These are phyloP conservation scores for Meteorus sp. DNA, from an alignment of 1,140 invertebrate species.

Conservation along the genomic window DNA sequence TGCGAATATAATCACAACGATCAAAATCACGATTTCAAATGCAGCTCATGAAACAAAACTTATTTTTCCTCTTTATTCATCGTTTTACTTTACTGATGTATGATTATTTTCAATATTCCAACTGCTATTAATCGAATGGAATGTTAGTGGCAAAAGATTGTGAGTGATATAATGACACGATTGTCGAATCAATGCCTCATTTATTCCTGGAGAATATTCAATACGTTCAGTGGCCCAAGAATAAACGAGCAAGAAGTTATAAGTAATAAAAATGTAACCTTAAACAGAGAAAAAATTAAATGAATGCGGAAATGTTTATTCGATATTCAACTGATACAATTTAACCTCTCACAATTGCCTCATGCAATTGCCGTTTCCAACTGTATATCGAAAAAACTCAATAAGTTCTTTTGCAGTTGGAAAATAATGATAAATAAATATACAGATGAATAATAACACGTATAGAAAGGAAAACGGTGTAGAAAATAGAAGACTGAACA, in stretches of 20 bases:
- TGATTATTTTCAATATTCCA: too few relatives aligned
- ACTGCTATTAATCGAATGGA: neutral
- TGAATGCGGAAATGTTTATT: slow-evolving; percentile 15
- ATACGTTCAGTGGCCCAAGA: neutral
- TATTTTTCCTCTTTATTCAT: too few relatives aligned
- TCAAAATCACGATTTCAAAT: slow-evolving; percentile 19
- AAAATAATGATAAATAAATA: neutral
- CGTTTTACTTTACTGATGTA: too few relatives aligned
- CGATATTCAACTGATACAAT: slow-evolving; percentile 12
- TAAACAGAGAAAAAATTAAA: neutral
- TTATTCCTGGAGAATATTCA: neutral
- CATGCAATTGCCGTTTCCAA: neutral
- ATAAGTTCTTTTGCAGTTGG: neutral
- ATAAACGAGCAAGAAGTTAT: neutral
- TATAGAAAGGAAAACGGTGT: too few relatives aligned
- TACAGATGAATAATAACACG: too few relatives aligned
- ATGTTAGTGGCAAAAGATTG: neutral
- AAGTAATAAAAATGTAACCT: neutral
- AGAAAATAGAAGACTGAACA: too few relatives aligned
- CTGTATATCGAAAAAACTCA: neutral
- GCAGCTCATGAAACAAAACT: too few relatives aligned
- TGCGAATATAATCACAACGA: slow-evolving; percentile 10
- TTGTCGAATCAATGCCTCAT: slow-evolving; percentile 1
- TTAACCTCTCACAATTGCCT: slow-evolving; percentile 16
- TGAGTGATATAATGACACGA: neutral